Conservation (phyloP, 2,113 vertebrate species). For the Octodon degus region DNA sequence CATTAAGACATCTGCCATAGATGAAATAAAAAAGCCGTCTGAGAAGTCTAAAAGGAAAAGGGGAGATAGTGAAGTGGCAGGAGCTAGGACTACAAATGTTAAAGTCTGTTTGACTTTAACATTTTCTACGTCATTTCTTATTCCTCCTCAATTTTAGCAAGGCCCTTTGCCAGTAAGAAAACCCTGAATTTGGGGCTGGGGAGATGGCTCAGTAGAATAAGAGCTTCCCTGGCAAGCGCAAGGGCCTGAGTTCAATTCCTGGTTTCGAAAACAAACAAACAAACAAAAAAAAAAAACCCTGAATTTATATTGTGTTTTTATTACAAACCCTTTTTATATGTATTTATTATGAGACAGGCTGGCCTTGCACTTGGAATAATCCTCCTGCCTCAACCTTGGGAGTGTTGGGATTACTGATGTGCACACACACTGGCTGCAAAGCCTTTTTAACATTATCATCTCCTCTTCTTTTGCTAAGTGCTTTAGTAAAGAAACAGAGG, state of each 20-base stretch:
- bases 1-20: neutral
- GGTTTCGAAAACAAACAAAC: too few relatives aligned
- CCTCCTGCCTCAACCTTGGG: too few relatives aligned
- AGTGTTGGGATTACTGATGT: too few relatives aligned
- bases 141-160: neutral
- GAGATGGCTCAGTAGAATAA: too few relatives aligned
- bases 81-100: neutral
- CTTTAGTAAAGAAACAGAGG: neutral
- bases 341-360: too few relatives aligned
- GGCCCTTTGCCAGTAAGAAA: neutral
- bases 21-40: neutral
- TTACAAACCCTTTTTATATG: neutral
- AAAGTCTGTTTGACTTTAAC: neutral
- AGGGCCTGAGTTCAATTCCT: too few relatives aligned
- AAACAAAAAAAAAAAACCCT: neutral
- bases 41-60: neutral
- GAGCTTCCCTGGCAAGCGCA: too few relatives aligned
- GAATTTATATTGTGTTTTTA: neutral
- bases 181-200: neutral
- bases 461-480: neutral
- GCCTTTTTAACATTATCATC: conserved; percentile 8
- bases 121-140: neutral
- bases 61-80: neutral
- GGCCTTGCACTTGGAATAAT: too few relatives aligned
- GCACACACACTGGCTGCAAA: neutral